Percentiles rank a stretch among this genome's conserved stretches.
Conservation (phyloP, 2,797 vertebrate species). For the Spinibarbus caldwelli region DNA sequence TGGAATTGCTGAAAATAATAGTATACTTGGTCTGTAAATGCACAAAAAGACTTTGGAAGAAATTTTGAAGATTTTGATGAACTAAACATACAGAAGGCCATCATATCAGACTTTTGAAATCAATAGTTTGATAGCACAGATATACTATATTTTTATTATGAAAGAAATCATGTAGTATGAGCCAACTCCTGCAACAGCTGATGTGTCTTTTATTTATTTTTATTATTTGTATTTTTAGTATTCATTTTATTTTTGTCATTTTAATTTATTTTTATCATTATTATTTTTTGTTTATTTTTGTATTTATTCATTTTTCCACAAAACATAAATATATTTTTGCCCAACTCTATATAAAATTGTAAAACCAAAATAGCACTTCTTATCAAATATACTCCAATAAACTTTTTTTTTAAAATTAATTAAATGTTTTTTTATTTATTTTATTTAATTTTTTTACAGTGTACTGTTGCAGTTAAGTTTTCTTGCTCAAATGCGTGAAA, state of each 20-base stretch:
- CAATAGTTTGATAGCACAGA: no score
- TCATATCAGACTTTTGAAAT: no score
- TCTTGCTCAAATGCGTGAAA: background rate
- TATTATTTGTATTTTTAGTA: background rate
- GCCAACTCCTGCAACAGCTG: no score
- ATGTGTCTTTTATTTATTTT: no score
- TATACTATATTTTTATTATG: no score
- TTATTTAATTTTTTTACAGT: no score
- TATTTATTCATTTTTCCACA: background rate
- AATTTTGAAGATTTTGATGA: background rate
- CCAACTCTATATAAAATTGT: background rate
- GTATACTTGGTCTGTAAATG: background rate
- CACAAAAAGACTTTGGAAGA: background rate
- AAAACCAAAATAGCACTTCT: background rate
- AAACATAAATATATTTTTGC: background rate
- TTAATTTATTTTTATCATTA: background rate
- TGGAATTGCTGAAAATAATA: background rate
- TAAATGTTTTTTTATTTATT: no score
- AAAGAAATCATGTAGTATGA: background rate
- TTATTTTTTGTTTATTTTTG: background rate
- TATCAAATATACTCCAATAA: background rate
- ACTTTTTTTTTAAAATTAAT: no score
- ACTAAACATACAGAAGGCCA: background rate
- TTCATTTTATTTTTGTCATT: background rate
- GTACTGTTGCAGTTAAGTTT: background rate